Base-by-base conservation (phyloP, 1,140 invertebrate species). In the Thalassaphorura encarpata region DNA sequence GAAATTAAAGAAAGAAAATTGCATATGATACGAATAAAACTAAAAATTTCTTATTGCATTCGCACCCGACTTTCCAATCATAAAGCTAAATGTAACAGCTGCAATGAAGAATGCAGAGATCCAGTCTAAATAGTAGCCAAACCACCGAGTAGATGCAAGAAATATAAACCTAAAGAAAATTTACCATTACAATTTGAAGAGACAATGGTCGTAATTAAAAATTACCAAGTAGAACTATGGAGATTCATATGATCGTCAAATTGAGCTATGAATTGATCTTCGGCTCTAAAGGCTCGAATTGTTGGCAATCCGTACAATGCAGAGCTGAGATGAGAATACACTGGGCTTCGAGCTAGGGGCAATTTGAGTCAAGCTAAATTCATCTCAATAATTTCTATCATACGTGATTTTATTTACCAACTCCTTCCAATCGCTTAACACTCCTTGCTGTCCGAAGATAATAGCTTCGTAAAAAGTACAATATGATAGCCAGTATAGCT, bases 371-470 rank as follows among this genome's bases (percentile, higher is more conserved):
- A n/a, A n/a, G n/a, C n/a, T n/a, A n/a, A n/a, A n/a, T n/a, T n/a
- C n/a, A n/a, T n/a, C n/a, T n/a, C n/a, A n/a, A n/a, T n/a, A 51
- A 51, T 13, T 50, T 19, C 26, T 58, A 39, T 58, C 40, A 27
- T 66, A 23, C 16, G 56, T 51, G 45, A 63, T 48, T 49, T 60
- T 63, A 80, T 81, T 84, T 78, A 91, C 88, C 85, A 68, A 84
- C 81, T 67, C 84, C 87, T 77, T 95, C 90, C 52, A 94, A 75
- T 56, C 89, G 78, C 73, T 94, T 94, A 16, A 94, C 76, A 72
- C 84, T 87, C 54, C 89, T 75, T 23, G 85, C 87, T 0, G 88
- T 87, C 21, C 75, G 75, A 19, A 96, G 72, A 70, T 93, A 95
- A 68, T 89, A 83, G 52, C 76, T 73, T 31, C 89, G 71, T 41